Evolutionary conservation across 1,140 invertebrate species (phyloP).

Genomic region (Ctenoplectra terminalis): DNA sequence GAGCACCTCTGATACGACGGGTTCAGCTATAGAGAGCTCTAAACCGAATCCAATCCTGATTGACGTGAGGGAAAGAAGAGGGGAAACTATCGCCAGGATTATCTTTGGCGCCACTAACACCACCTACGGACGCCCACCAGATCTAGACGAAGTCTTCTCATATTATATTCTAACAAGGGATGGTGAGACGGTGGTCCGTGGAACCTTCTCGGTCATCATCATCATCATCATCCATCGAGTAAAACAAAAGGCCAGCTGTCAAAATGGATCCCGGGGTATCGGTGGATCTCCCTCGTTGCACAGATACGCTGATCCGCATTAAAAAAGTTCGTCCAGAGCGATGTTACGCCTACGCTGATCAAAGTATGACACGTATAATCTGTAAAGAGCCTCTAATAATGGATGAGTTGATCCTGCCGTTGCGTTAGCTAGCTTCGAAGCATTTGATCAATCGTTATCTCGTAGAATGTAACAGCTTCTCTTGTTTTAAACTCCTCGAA

Average conservation of each 20-base stretch:
- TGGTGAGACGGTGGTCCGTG: conserved; percentile 41
- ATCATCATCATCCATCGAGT: conserved; percentile 62
- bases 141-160: conserved; percentile 56
- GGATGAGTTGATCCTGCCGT: conserved; percentile 27
- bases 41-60: conserved; percentile 81
- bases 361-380: conserved; percentile 63
- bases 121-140: conserved; percentile 68
- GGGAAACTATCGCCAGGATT: conserved; percentile 78
- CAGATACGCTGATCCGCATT: conserved; percentile 66
- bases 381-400: conserved; percentile 55
- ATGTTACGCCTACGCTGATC: conserved; percentile 63
- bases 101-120: conserved; percentile 80
- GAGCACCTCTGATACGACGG: conserved; percentile 75
- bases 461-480: background rate
- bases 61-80: conserved; percentile 76
- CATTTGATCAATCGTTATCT: conserved; percentile 45
- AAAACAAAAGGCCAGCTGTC: conserved; percentile 72
- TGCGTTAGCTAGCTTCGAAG: background rate
- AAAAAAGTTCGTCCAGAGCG: conserved; percentile 53
- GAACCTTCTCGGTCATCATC: conserved; percentile 59
- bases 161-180: conserved; percentile 69
- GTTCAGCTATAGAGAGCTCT: conserved; percentile 76
- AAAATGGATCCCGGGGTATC: conserved; percentile 66
- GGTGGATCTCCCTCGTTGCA: conserved; percentile 53
- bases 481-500: conserved; percentile 26